phyloP scores from a whole-genome alignment of 2,888 invertebrate genomes.

The Amphipyra berbera region DNA sequence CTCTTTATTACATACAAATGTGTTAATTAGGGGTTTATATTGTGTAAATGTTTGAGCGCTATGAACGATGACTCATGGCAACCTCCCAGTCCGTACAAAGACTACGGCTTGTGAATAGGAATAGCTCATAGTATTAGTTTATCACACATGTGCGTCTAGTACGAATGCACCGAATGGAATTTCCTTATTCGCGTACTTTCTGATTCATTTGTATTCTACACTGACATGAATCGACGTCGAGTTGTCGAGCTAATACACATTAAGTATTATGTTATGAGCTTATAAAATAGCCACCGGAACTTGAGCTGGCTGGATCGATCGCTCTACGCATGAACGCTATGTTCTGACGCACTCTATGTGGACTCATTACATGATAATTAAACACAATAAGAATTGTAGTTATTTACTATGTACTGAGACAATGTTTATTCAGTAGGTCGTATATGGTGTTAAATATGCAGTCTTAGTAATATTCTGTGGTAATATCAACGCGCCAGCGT shows the following conservation, averaged over 20 bases:
- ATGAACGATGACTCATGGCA: conserved; percentile 46
- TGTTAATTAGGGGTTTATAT: conserved; percentile 50
- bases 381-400: conserved; percentile 31
- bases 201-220: conserved; percentile 86
- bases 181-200: conserved; percentile 83
- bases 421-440: conserved; percentile 38
- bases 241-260: conserved; percentile 70
- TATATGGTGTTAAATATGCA: conserved; percentile 27
- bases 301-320: conserved; percentile 64
- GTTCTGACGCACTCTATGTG: conserved; percentile 59
- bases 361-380: conserved; percentile 58
- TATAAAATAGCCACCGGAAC: conserved; percentile 72
- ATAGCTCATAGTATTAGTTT: conserved; percentile 56
- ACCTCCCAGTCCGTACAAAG: conserved; percentile 45
- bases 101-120: conserved; percentile 62
- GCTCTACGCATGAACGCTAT: conserved; percentile 42
- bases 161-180: conserved; percentile 77
- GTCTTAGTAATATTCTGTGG: conserved; percentile 9
- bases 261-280: conserved; percentile 68
- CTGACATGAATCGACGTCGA: conserved; percentile 61
- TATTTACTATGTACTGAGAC: conserved; percentile 36
- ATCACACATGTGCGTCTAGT: conserved; percentile 63
- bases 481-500: conserved; percentile 12
- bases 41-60: conserved; percentile 18
- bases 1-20: conserved; percentile 54